A percentile compares a stretch with the other conserved stretches of the same genome.
Evolutionary conservation across 2,888 invertebrate species (phyloP).

Genomic region (Frankliniella fusca): DNA sequence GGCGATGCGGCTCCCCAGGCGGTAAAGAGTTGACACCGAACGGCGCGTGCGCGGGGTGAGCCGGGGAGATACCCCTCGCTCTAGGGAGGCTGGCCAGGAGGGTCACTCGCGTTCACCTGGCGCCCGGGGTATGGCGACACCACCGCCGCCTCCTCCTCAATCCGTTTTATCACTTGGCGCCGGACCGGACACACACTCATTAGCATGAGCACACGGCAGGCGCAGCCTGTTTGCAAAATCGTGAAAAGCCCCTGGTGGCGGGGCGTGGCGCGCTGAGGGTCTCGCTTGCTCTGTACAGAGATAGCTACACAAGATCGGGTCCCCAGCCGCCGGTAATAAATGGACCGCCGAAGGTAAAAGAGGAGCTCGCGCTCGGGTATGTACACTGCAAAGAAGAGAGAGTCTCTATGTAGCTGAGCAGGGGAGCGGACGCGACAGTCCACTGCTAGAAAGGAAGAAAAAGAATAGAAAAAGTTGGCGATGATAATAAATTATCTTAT

Average conservation of each 20-base stretch:
- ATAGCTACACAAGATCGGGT: too few relatives aligned
- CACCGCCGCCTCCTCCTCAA: background rate
- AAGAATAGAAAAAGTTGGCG: too few relatives aligned
- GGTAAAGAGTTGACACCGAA: constrained; percentile 7
- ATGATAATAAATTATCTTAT: too few relatives aligned
- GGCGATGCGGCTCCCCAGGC: background rate
- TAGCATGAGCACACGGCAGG: background rate
- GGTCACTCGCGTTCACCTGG: background rate
- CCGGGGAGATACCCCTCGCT: background rate
- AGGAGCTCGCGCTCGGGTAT: too few relatives aligned
- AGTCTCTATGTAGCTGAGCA: too few relatives aligned
- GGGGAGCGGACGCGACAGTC: too few relatives aligned
- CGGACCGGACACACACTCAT: constrained; percentile 2
- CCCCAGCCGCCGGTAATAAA: too few relatives aligned
- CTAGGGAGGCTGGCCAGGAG: background rate
- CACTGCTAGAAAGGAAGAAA: too few relatives aligned
- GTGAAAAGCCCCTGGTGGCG: background rate
- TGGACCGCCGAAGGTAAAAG: too few relatives aligned
- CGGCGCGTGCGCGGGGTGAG: background rate
- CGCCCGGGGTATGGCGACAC: background rate
- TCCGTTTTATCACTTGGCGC: too few relatives aligned
- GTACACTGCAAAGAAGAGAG: too few relatives aligned
- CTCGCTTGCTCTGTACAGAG: too few relatives aligned
- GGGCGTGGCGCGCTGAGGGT: background rate
- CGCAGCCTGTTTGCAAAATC: background rate